Evolutionary conservation across 2,113 vertebrate species (phyloP).

Genomic region (Phaethon lepturus): DNA sequence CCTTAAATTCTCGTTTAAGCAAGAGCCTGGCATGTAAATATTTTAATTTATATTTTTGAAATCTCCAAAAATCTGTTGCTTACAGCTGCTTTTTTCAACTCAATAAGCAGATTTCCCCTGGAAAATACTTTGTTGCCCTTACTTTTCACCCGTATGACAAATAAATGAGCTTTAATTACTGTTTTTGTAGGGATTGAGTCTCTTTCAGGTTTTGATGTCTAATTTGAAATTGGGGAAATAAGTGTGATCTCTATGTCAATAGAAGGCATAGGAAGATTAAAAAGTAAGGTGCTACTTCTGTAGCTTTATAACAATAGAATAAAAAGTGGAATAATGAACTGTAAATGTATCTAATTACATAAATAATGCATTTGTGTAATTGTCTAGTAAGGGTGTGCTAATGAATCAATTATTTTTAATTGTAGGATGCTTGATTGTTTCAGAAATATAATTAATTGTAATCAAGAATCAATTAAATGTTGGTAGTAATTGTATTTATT

Average conservation of each 20-base stretch:
- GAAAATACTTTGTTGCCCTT: not conserved
- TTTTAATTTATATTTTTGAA: not conserved
- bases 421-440: slow-evolving; percentile 79
- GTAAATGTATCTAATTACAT: slow-evolving; percentile 80
- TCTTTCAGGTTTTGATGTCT: slow-evolving; percentile 29
- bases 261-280: slow-evolving; percentile 32
- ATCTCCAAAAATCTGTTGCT: not conserved
- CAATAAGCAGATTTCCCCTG: not conserved
- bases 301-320: slow-evolving; percentile 72
- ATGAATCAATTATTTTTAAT: slow-evolving; percentile 84
- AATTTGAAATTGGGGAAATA: slow-evolving; percentile 13
- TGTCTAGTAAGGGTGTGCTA: slow-evolving; percentile 74
- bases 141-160: not conserved
- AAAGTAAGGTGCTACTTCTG: slow-evolving; percentile 38
- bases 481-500: slow-evolving; percentile 77
- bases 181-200: not conserved
- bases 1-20: not conserved
- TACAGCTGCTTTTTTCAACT: not conserved
- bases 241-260: not conserved
- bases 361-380: slow-evolving; percentile 83
- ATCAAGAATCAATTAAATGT: slow-evolving; percentile 83
- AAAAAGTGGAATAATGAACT: slow-evolving; percentile 72
- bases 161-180: slow-evolving; percentile 49
- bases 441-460: slow-evolving; percentile 81
- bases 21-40: not conserved